These are phyloP conservation scores for Peromyscus aztecus DNA, from an alignment of 2,797 vertebrate species.

Conservation along the genomic window DNA sequence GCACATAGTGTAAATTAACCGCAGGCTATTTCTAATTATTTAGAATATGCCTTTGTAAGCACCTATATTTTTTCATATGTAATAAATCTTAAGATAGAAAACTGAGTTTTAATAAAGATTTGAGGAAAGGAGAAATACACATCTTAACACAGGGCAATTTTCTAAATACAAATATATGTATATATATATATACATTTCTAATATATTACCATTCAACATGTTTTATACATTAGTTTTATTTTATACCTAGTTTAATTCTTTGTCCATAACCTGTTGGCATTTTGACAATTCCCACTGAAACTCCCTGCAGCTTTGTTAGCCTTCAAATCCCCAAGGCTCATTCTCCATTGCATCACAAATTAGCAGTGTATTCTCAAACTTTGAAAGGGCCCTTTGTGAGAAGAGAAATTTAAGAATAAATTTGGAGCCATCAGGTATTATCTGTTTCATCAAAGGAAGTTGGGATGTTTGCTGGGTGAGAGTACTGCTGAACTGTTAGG, in stretches of 20 bases:
- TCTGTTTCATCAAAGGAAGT: background rate
- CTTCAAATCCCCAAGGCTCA: conserved; percentile 65
- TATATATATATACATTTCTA: background rate
- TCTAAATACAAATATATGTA: background rate
- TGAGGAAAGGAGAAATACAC: background rate
- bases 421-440: background rate
- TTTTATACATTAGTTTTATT: background rate
- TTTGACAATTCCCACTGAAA: conserved; percentile 54
- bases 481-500: background rate
- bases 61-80: background rate
- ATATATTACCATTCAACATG: background rate
- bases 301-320: background rate
- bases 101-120: background rate
- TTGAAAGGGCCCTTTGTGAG: background rate
- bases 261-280: background rate
- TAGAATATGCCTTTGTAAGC: background rate
- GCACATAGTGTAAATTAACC: background rate
- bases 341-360: conserved; percentile 49
- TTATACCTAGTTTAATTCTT: conserved; percentile 1
- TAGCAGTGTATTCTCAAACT: background rate
- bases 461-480: background rate
- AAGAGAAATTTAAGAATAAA: conserved; percentile 66
- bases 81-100: background rate
- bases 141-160: background rate
- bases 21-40: background rate